Conservation (phyloP, 2,888 invertebrate genomes). For the Microctonus aethiopoides region DNA sequence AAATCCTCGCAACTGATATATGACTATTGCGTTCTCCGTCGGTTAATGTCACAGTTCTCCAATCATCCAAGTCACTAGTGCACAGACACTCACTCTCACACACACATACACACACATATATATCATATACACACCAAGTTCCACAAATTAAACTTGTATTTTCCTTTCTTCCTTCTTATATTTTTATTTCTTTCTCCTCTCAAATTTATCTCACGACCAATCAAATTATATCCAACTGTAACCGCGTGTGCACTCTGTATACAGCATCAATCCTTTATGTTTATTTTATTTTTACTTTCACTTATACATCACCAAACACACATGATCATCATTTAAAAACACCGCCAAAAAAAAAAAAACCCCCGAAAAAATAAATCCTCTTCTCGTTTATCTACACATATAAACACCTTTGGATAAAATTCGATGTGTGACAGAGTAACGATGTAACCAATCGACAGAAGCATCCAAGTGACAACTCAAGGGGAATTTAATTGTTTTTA, state of each 20-base stretch:
- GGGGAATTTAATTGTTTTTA: not conserved
- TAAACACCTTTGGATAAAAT: not conserved
- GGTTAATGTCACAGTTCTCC: not conserved
- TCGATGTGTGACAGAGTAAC: not conserved
- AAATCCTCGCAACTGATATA: not conserved
- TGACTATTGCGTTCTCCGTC: not conserved
- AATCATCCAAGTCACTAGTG: constrained; percentile 1
- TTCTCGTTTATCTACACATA: not conserved
- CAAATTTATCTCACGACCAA: not conserved
- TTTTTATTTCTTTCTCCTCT: too few species aligned
- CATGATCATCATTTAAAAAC: not conserved
- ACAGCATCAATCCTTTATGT: too few species aligned
- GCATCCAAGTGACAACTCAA: not conserved
- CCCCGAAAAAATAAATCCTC: not conserved
- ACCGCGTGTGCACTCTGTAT: not conserved
- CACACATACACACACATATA: not conserved
- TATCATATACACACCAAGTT: not conserved
- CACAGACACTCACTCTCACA: not conserved
- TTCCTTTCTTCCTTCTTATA: not conserved
- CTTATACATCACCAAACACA: not conserved
- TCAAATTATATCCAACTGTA: not conserved
- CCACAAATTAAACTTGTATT: not conserved
- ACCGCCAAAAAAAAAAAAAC: not conserved
- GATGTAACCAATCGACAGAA: not conserved
- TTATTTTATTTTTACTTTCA: not conserved